These are phyloP conservation scores for Caenorhabditis sp. DNA, from an alignment of 2,888 invertebrate genomes.

Conservation along the genomic window DNA sequence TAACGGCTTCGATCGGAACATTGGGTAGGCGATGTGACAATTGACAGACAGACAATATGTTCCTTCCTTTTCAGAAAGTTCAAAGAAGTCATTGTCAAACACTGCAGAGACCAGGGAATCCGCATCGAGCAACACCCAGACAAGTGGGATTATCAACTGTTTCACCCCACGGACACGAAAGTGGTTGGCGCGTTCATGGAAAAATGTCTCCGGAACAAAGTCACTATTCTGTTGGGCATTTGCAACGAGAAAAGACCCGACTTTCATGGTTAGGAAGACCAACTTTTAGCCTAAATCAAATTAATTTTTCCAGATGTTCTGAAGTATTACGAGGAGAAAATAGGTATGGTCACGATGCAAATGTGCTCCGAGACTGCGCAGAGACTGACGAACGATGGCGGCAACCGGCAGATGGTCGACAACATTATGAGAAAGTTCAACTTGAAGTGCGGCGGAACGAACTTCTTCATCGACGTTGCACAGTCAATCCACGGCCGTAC, in stretches of 20 bases:
- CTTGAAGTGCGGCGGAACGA: conserved; percentile 63
- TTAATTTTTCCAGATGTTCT: conserved; percentile 26
- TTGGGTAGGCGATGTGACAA: too few species aligned
- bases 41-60: too few species aligned
- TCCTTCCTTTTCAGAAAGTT: neutral
- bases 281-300: neutral
- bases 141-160: neutral
- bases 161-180: too few species aligned
- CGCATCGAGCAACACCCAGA: neutral
- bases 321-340: conserved; percentile 46
- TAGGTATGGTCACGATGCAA: conserved; percentile 43
- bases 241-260: conserved; percentile 1
- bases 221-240: neutral
- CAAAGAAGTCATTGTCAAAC: neutral
- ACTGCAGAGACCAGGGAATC: neutral
- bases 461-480: conserved; percentile 45
- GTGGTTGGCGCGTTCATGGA: neutral
- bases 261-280: neutral
- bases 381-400: conserved; percentile 7
- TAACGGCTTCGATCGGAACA: neutral
- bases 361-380: conserved; percentile 11
- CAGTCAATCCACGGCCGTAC: neutral
- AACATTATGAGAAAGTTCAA: conserved; percentile 65
- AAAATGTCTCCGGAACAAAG: neutral
- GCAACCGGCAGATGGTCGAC: conserved; percentile 16